Evolutionary conservation across 2,888 invertebrate genomes (phyloP).

Genomic region (Augiades crinisus): DNA sequence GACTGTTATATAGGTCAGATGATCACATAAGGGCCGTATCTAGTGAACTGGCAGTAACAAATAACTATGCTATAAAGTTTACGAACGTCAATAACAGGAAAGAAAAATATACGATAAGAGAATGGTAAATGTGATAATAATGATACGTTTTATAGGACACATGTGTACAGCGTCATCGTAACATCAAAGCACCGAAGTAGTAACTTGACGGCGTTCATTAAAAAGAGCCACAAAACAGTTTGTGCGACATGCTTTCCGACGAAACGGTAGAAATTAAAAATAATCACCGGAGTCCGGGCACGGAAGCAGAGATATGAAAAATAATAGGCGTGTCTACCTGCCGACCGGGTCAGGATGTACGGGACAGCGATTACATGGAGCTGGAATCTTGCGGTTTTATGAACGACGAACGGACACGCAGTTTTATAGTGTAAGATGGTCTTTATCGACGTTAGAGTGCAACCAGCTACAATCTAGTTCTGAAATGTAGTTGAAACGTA

Average conservation of each 20-base stretch:
- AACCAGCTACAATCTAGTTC: too few species aligned
- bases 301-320: constrained; percentile 67
- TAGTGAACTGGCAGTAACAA: not conserved
- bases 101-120: not conserved
- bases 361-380: constrained; percentile 48
- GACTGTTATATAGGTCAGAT: constrained; percentile 10
- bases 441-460: not conserved
- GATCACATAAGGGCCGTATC: not conserved
- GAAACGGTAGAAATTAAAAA: constrained; percentile 67
- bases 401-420: constrained; percentile 1
- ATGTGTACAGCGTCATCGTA: constrained; percentile 37
- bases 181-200: constrained; percentile 52
- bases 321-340: constrained; percentile 57
- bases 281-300: constrained; percentile 55
- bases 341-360: constrained; percentile 47
- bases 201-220: constrained; percentile 56
- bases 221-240: constrained; percentile 56
- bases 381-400: constrained; percentile 45
- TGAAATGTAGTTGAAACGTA: too few species aligned
- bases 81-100: constrained; percentile 6
- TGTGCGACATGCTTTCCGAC: constrained; percentile 59
- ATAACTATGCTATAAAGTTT: constrained; percentile 9
- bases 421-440: not conserved
- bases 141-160: constrained; percentile 34
- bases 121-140: constrained; percentile 34